Conservation (phyloP, 1,140 invertebrate species). For the Brachystomella parvula region DNA sequence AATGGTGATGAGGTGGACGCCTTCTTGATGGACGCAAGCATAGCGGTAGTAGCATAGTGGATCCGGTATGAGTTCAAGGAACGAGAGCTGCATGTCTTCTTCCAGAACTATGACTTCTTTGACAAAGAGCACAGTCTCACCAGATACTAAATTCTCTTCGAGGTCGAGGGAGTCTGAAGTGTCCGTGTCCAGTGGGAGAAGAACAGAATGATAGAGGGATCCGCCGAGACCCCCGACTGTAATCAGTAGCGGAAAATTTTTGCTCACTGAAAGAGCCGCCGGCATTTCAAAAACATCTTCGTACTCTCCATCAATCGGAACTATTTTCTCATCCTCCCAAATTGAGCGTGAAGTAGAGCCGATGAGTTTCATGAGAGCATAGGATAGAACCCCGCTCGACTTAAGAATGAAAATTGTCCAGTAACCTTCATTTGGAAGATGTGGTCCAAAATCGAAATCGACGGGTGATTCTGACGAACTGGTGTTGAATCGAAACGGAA, state of each 20-base stretch:
- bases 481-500: neutral
- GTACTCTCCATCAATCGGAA: neutral
- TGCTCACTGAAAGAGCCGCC: neutral
- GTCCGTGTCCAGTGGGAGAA: constrained; percentile 14
- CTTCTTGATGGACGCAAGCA: constrained; percentile 21
- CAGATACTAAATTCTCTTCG: constrained; percentile 12
- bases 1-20: constrained; percentile 20
- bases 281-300: neutral
- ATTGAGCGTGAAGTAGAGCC: constrained; percentile 3
- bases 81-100: neutral
- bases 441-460: constrained; percentile 31
- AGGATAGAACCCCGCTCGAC: constrained; percentile 18
- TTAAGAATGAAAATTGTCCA: constrained; percentile 18
- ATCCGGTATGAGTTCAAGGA: constrained; percentile 14
- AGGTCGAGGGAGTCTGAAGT: neutral
- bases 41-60: constrained; percentile 17
- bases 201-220: constrained; percentile 6
- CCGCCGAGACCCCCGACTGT: constrained; percentile 8
- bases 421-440: constrained; percentile 4
- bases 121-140: constrained; percentile 6
- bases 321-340: constrained; percentile 9
- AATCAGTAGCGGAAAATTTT: constrained; percentile 15
- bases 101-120: constrained; percentile 15
- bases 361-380: constrained; percentile 20
- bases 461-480: constrained; percentile 5